Base-by-base conservation (phyloP, 2,888 invertebrate species). In the Phlogophora meticulosa region DNA sequence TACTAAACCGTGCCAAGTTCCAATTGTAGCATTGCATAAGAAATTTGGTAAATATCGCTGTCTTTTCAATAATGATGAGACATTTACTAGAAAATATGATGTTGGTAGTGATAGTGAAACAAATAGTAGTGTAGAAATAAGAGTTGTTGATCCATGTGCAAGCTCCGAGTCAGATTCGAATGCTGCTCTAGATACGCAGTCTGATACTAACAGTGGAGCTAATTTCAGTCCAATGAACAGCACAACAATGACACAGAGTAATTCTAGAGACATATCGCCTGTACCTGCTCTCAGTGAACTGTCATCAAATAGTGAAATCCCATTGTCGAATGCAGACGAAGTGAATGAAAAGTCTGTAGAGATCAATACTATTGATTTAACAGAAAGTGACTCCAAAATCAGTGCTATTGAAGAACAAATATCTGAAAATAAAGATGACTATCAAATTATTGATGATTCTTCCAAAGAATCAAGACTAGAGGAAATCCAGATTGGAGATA, bases 21-120 rank as follows among this genome's bases (percentile, higher is more conserved):
- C 92, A 72, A 77, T 90, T 53, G 90, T 94, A 79, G 93, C 92
- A 61, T 83, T 93, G 63, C 96, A 96, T 84, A 96, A 96, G 81
- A 96, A 96, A 83, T 96, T 96, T 83, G 96, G 96, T 46, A 96
- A 96, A 88, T 96, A 96, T 82, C 90, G 96, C 40, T 96, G 95
- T 82, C 86, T 96, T 20, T 91, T 95, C 72, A 93, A 92, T 74
- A 94, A 87, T 88, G 94, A 93, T 80, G 92, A 93, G 24, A 82
- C 85, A 42, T 89, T 90, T 43, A 78, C 82, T 68, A 94, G 88
- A 72, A 94, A 94, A 82, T 92, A 89, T 86, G 95, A 95, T 58
- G 74, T 93, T 71, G 92, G 95, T 40, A 95, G 95, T 90, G 95
- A 95, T 66, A 95, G 95, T 91, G 96, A 96, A 90, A 95, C 94